Percentiles rank a stretch among this genome's conserved stretches.
Conservation (phyloP, 1,140 invertebrate genomes). For the Ridgeia piscesae region DNA sequence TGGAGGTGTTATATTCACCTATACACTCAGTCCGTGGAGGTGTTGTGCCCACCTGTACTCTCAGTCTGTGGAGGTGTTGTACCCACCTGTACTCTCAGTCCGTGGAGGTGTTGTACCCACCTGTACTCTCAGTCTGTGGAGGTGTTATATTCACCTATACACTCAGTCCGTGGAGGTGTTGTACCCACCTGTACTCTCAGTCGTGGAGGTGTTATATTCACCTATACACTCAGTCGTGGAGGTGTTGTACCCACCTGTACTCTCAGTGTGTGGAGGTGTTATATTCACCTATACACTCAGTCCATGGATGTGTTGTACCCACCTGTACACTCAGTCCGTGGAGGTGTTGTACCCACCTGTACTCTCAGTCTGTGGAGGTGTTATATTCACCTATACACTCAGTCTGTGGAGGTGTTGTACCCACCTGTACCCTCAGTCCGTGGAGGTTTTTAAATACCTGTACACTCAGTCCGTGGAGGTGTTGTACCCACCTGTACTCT, state of each 20-base stretch:
- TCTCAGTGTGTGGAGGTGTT: no score
- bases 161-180: background rate
- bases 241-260: no score
- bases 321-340: background rate
- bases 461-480: no score
- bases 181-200: no score
- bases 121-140: background rate
- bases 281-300: background rate
- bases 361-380: background rate
- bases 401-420: background rate
- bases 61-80: background rate
- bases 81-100: background rate
- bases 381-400: background rate
- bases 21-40: no score
- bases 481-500: background rate
- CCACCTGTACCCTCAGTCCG: no score
- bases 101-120: background rate
- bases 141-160: background rate
- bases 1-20: no score
- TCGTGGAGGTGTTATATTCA: no score
- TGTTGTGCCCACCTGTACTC: background rate
- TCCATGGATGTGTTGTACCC: background rate
- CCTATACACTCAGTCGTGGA: no score
- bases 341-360: background rate
- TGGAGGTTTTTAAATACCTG: no score